These are phyloP conservation scores for Shargacucullia verbasci DNA, from an alignment of 2,888 invertebrate genomes.

Conservation along the genomic window DNA sequence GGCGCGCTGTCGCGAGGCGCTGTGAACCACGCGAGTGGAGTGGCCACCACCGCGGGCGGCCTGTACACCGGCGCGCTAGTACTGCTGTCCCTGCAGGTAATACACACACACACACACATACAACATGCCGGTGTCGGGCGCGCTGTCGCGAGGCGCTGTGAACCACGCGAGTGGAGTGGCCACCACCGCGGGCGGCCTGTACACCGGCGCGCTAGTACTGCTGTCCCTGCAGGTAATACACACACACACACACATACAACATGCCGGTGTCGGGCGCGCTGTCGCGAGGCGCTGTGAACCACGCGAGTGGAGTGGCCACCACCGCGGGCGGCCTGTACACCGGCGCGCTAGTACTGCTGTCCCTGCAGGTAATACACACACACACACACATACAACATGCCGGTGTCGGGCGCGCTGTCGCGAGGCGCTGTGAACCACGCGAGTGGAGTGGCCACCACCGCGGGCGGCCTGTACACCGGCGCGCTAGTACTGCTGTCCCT, in stretches of 20 bases:
- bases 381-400: conserved; percentile 86
- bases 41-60: conserved; percentile 96
- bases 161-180: conserved; percentile 98
- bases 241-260: neutral
- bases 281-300: conserved; percentile 97
- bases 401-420: conserved; percentile 96
- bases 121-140: conserved; percentile 97
- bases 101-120: too few relatives aligned
- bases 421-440: conserved; percentile 98
- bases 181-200: conserved; percentile 95
- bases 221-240: conserved; percentile 60
- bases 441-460: conserved; percentile 96
- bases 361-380: conserved; percentile 35
- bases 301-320: conserved; percentile 96
- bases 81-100: conserved; percentile 83
- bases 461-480: conserved; percentile 96
- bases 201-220: conserved; percentile 91
- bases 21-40: conserved; percentile 98
- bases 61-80: conserved; percentile 92
- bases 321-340: conserved; percentile 96
- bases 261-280: conserved; percentile 97
- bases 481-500: conserved; percentile 80
- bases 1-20: conserved; percentile 97
- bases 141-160: conserved; percentile 96
- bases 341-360: conserved; percentile 87